phyloP scores from a whole-genome alignment of 2,888 invertebrate genomes.

The Sinelater perroti region DNA sequence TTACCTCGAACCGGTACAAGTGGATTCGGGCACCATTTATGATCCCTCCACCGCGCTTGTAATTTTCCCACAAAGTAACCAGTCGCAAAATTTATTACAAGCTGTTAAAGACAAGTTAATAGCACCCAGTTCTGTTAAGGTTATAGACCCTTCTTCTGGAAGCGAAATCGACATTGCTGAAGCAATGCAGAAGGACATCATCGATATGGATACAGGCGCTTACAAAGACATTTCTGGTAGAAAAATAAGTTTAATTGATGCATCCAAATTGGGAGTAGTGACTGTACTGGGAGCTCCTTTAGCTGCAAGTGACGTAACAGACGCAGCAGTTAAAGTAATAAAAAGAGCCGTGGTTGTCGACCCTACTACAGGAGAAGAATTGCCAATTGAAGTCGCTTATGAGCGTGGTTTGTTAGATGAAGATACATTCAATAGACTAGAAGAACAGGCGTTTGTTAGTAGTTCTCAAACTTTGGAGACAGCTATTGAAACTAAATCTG shows the following conservation, averaged over 20 bases:
- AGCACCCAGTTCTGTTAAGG: constrained; percentile 72
- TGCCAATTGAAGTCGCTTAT: constrained; percentile 83
- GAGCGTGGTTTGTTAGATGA: constrained; percentile 76
- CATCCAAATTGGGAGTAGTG: constrained; percentile 80
- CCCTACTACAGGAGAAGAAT: constrained; percentile 80
- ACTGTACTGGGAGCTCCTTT: constrained; percentile 79
- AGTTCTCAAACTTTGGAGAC: constrained; percentile 10
- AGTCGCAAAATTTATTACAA: constrained; percentile 75
- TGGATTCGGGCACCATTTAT: constrained; percentile 77
- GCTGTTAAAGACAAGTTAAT: constrained; percentile 82
- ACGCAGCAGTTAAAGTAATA: constrained; percentile 65
- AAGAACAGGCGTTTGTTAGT: constrained; percentile 57
- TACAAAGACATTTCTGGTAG: constrained; percentile 73
- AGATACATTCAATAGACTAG: constrained; percentile 64
- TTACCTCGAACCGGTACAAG: constrained; percentile 75
- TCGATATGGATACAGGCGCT: constrained; percentile 76
- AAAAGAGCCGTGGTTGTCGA: constrained; percentile 74
- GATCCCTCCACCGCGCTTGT: constrained; percentile 80
- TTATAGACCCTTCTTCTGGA: constrained; percentile 75
- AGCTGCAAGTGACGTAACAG: constrained; percentile 72
- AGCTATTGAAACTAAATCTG: constrained; percentile 32
- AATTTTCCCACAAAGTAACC: constrained; percentile 75
- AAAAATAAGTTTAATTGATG: constrained; percentile 75
- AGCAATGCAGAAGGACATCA: constrained; percentile 78
- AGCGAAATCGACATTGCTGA: constrained; percentile 74